A percentile compares a stretch with the other conserved stretches of the same genome.
Conservation (phyloP, 2,888 invertebrate species). For the Lypha dubia region DNA sequence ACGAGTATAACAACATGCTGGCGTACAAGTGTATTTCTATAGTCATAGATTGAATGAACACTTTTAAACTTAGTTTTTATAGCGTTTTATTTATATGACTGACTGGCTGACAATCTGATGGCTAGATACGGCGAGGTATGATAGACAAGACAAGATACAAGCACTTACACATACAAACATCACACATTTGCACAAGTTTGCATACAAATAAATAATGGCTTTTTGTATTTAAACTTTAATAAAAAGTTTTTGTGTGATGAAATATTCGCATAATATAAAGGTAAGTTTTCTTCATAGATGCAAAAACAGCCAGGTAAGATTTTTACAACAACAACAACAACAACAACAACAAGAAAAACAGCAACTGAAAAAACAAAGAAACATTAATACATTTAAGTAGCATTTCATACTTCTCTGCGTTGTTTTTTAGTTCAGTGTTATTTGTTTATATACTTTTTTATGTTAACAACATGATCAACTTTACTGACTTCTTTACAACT, state of each 20-base stretch:
- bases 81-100: conserved; percentile 40
- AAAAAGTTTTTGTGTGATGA: conserved; percentile 51
- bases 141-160: conserved; percentile 45
- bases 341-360: neutral
- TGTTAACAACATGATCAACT: conserved; percentile 3
- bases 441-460: too few relatives aligned
- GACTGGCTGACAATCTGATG: conserved; percentile 53
- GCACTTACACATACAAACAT: neutral
- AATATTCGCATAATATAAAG: conserved; percentile 31
- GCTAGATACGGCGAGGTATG: conserved; percentile 40
- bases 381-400: conserved; percentile 50
- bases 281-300: conserved; percentile 46
- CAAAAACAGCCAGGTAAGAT: conserved; percentile 18
- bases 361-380: conserved; percentile 4
- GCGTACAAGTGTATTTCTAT: conserved; percentile 59
- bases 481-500: neutral
- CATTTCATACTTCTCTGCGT: conserved; percentile 3
- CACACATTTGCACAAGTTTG: conserved; percentile 24
- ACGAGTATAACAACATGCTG: conserved; percentile 46
- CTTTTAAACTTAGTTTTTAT: conserved; percentile 6
- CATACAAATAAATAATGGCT: conserved; percentile 12
- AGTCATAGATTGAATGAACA: conserved; percentile 47
- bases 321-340: neutral
- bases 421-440: neutral
- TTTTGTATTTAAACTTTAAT: conserved; percentile 16